Evolutionary conservation across 2,113 vertebrate species (phyloP), one percentile per base, ranked within the genome.

Genomic region (Tauraco erythrolophus): DNA sequence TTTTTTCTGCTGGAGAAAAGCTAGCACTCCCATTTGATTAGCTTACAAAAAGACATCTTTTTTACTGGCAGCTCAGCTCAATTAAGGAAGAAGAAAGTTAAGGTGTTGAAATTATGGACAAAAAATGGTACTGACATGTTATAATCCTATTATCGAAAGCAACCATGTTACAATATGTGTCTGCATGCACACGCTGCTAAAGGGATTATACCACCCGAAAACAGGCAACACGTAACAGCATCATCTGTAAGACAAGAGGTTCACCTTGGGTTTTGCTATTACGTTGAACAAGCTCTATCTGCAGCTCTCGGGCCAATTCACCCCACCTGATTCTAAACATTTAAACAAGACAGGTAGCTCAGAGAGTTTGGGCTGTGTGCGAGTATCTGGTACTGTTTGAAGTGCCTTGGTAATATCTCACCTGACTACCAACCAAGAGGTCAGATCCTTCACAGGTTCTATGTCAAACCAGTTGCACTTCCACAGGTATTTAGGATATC

Each of bases 211-310:
- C 11, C 23, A n/a, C n/a, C 43, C 87, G 77, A 58, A 78, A 86
- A 41, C 28, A 51, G 28, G 2, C 39, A 35, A 33, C 16, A 19
- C 4, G 37, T 50, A 75, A 70, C 21, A 84, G 35, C 11, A 39
- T 43, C 2, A 1, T 5, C 31, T 60, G 22, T 31, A 74, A 74
- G 39, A 37, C 14, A 46, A 9, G 60, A 68, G 16, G 7, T 87
- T 87, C 86, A 53, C 8, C 50, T 51, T 15, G 27, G 35, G 18
- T 10, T 72, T 68, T 82, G 23, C 51, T 68, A 10, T 69, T 45
- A 37, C 0, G 0, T 12, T 19, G 25, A 74, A 46, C 11, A 43
- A 53, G 22, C 2, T 54, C 12, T 74, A 6, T 37, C 35, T 68
- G 24, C 28, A 68, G 21, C 7, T 78, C 18, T 83, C 41, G 25